These are phyloP conservation scores for Pagrus major DNA, from an alignment of 2,113 vertebrate species.

Conservation along the genomic window DNA sequence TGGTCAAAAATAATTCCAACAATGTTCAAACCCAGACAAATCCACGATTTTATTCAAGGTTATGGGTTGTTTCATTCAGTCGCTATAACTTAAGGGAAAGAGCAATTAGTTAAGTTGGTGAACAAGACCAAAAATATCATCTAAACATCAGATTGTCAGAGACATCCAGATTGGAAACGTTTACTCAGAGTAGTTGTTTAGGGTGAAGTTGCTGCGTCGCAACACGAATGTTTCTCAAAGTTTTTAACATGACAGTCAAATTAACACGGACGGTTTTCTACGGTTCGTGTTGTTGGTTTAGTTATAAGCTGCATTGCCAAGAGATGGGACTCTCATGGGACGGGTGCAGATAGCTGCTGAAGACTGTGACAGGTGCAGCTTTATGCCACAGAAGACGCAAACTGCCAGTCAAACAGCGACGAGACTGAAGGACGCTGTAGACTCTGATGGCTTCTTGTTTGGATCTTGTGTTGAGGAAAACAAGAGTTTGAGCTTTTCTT, in stretches of 20 bases:
- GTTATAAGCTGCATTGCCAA: background rate
- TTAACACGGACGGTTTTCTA: background rate
- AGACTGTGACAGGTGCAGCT: background rate
- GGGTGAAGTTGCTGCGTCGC: too few species aligned
- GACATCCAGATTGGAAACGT: too few species aligned
- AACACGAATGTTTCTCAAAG: background rate
- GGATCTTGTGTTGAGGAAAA: background rate
- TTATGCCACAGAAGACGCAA: background rate
- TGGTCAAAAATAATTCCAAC: too few species aligned
- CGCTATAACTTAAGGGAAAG: too few species aligned
- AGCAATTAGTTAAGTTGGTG: too few species aligned
- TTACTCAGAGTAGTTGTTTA: too few species aligned
- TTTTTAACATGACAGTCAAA: background rate
- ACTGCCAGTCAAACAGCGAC: background rate
- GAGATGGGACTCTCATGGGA: background rate
- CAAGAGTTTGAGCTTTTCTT: background rate
- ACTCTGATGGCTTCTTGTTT: background rate
- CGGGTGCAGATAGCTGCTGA: background rate
- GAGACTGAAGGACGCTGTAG: background rate
- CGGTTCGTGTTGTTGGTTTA: background rate
- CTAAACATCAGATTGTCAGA: too few species aligned
- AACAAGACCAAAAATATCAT: too few species aligned
- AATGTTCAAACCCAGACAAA: too few species aligned
- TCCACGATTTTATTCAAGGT: too few species aligned
- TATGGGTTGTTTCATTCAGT: too few species aligned